A percentile compares a stretch with the other conserved stretches of the same genome.
Conservation (phyloP, 2,113 vertebrate species). For the Bufo gargarizans region DNA sequence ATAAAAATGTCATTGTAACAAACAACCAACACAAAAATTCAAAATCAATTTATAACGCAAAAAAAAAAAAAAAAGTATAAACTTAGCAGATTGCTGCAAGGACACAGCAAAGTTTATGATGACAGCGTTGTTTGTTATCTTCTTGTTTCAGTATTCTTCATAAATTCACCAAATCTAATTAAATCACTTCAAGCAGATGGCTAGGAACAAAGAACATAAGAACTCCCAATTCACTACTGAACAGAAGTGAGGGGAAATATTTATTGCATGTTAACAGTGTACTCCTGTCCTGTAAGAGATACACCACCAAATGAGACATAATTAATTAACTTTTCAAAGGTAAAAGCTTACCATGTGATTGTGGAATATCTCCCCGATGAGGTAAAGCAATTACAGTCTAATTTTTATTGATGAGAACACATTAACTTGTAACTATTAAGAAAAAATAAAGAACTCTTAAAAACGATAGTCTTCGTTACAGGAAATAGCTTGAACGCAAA, state of each 20-base stretch:
- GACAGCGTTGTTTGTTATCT: constrained; percentile 59
- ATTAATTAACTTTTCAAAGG: constrained; percentile 55
- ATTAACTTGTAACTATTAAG: constrained; percentile 45
- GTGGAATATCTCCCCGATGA: constrained; percentile 9
- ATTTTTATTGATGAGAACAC: constrained; percentile 37
- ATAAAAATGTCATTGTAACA: constrained; percentile 53
- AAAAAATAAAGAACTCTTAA: constrained; percentile 38
- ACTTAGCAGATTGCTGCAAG: constrained; percentile 58
- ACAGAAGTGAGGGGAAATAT: constrained; percentile 53
- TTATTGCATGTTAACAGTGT: constrained; percentile 59
- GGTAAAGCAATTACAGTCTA: constrained; percentile 52
- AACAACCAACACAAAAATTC: constrained; percentile 53
- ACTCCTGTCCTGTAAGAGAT: constrained; percentile 58
- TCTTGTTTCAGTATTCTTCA: constrained; percentile 54
- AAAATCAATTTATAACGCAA: constrained; percentile 55
- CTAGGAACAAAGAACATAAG: constrained; percentile 57
- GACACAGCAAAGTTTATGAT: constrained; percentile 55
- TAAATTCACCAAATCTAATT: constrained; percentile 59
- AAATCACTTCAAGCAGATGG: constrained; percentile 59
- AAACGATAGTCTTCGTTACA: constrained; percentile 23
- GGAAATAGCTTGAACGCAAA: constrained; percentile 32
- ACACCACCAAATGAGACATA: constrained; percentile 44
- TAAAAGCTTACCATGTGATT: constrained; percentile 50
- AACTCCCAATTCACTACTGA: constrained; percentile 56
- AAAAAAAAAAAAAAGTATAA: constrained; percentile 59